A percentile compares a stretch with the other conserved stretches of the same genome.
These are phyloP conservation scores for Eristalis pertinax DNA, from an alignment of 2,888 invertebrate species.

Conservation along the genomic window DNA sequence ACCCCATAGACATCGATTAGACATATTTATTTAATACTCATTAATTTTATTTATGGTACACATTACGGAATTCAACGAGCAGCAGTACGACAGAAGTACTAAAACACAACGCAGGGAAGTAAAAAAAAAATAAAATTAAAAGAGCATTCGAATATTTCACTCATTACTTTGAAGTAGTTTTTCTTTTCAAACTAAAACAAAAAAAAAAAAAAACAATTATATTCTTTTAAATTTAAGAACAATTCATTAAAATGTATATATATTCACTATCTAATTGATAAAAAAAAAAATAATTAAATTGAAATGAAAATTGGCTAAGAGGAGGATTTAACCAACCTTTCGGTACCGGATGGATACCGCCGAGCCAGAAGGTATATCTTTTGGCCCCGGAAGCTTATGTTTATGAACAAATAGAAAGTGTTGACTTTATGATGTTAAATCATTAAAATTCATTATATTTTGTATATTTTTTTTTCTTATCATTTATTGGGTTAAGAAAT, in stretches of 20 bases:
- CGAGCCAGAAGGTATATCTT: slow-evolving; percentile 77
- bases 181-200: not conserved
- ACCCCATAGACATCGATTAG: slow-evolving; percentile 53
- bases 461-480: slow-evolving; percentile 24
- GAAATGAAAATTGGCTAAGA: slow-evolving; percentile 46
- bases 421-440: slow-evolving; percentile 62
- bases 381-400: slow-evolving; percentile 76
- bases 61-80: slow-evolving; percentile 46
- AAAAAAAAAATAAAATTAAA: slow-evolving; percentile 2
- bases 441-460: slow-evolving; percentile 28
- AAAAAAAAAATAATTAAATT: not conserved
- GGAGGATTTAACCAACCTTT: slow-evolving; percentile 75
- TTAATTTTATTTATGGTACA: slow-evolving; percentile 28
- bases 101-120: slow-evolving; percentile 58
- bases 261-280: not conserved
- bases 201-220: no score
- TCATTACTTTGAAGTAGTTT: not conserved
- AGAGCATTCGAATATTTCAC: slow-evolving; percentile 39
- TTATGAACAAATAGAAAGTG: slow-evolving; percentile 71
- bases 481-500: not conserved
- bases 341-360: slow-evolving; percentile 76
- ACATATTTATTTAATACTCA: slow-evolving; percentile 14
- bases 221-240: not conserved
- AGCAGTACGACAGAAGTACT: slow-evolving; percentile 59
- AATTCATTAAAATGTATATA: not conserved